Base-by-base conservation (phyloP, 2,113 vertebrate species). In the Halcyon malimbica region DNA sequence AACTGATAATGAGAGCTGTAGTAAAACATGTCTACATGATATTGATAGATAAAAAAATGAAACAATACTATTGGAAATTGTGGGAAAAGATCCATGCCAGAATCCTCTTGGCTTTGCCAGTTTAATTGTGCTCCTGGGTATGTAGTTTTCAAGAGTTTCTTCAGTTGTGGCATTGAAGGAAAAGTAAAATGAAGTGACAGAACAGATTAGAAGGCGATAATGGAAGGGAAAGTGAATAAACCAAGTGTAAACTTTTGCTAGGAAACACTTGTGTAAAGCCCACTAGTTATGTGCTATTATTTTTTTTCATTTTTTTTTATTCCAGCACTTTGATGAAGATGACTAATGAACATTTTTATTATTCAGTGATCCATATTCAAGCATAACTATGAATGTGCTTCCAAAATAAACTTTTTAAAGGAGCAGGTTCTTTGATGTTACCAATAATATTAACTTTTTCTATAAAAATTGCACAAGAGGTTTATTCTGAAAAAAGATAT, bases 141-240 rank as follows among this genome's bases (percentile, higher is more conserved):
- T 86, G 41, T 80, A 94, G 91, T 97, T 97, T 97, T 95, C 29
- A 53, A 89, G 92, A 88, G 95, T 97, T 94, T 96, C 89, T 96
- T 97, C 94, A 95, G 94, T 96, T 96, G 94, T 96, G 89, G 71
- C 94, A 97, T 84, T 96, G 95, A 96, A 97, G 94, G 87, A 97
- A 97, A 97, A 93, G 87, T 96, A 92, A 97, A 97, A 91, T 95
- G 93, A 98, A 97, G 93, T 95, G 96, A 97, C 88, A 95, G 85
- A 93, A 89, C 90, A 95, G 90, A 97, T 96, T 95, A 97, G 90
- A 95, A 97, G 79, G 83, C 37, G 56, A 96, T 94, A 97, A 95
- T 97, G 77, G 82, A 95, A 96, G 83, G 91, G 92, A 97, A 97
- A 97, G 91, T 96, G 87, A 98, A 95, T 97, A 96, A 95, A 94